Conservation (phyloP, 92 coral and sea anemone genomes). For the Palythoa grandiflora region DNA sequence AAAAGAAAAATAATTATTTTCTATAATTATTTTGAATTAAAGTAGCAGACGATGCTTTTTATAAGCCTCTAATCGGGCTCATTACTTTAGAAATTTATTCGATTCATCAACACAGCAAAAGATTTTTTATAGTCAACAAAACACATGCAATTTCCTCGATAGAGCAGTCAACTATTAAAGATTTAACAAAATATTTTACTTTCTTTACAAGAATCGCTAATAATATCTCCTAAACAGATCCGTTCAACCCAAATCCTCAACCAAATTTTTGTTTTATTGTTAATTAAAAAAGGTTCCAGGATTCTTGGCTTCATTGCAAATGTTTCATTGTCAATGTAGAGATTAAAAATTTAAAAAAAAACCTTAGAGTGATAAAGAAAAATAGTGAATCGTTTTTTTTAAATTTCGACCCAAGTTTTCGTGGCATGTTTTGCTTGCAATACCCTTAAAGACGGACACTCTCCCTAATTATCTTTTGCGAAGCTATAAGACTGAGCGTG, state of each 20-base stretch:
- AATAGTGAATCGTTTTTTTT: background rate
- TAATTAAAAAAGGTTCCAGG: background rate
- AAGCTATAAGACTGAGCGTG: conserved; percentile 5
- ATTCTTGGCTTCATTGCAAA: background rate
- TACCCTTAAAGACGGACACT: background rate
- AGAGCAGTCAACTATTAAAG: background rate
- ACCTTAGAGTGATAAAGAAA: background rate
- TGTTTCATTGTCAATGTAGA: background rate
- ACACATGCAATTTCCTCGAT: background rate
- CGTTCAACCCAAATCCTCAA: background rate
- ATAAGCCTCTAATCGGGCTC: conserved; percentile 20
- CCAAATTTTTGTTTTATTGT: background rate
- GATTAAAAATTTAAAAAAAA: background rate
- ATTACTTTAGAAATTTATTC: conserved; percentile 41
- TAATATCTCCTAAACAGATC: background rate
- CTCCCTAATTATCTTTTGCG: conserved; percentile 6
- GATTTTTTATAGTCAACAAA: background rate
- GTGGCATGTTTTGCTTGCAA: background rate
- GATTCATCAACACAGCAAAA: conserved; percentile 24
- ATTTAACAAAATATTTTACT: background rate
- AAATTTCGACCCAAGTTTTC: no score
- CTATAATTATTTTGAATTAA: conserved; percentile 13
- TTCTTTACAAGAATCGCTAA: background rate
- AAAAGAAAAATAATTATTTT: conserved; percentile 34
- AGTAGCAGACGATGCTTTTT: conserved; percentile 13